Percentiles rank a stretch among this genome's conserved stretches.
These are phyloP conservation scores for Cinclus mexicanus DNA, from an alignment of 2,113 vertebrate species.

Conservation along the genomic window DNA sequence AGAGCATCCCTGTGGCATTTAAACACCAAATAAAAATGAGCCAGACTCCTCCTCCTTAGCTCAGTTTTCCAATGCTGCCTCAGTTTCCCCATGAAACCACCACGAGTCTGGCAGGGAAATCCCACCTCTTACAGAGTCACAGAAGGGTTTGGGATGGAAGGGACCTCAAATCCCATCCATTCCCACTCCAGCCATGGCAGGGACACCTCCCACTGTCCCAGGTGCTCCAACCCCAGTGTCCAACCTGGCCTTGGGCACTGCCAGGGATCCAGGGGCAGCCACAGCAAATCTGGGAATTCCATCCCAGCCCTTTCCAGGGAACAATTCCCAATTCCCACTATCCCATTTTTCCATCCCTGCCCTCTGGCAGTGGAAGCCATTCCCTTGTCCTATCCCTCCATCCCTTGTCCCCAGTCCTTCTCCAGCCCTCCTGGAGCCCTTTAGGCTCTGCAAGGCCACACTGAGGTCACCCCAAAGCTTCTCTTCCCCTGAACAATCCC, in stretches of 20 bases:
- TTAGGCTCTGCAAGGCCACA: fast-evolving
- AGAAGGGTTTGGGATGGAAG: neutral
- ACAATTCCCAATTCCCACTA: neutral
- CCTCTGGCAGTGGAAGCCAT: fast-evolving
- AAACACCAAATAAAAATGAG: neutral
- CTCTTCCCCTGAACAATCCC: neutral
- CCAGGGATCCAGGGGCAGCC: neutral
- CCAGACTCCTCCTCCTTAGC: neutral
- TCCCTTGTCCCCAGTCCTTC: neutral
- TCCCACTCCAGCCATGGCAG: neutral
- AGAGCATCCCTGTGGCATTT: neutral
- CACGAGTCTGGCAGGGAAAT: fast-evolving
- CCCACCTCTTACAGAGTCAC: neutral
- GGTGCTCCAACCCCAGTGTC: neutral
- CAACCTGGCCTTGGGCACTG: neutral
- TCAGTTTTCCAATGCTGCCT: neutral
- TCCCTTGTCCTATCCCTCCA: neutral
- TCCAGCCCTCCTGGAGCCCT: neutral
- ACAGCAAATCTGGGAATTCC: neutral
- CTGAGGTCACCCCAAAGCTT: neutral
- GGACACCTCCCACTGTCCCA: neutral
- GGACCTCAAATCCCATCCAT: neutral
- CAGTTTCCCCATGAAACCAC: neutral
- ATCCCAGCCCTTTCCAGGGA: neutral
- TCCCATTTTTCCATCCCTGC: fast-evolving